Evolutionary conservation across 2,797 vertebrate species (phyloP), one percentile per base, ranked within the genome.

Genomic region (Gymnoscopelus microlampas): DNA sequence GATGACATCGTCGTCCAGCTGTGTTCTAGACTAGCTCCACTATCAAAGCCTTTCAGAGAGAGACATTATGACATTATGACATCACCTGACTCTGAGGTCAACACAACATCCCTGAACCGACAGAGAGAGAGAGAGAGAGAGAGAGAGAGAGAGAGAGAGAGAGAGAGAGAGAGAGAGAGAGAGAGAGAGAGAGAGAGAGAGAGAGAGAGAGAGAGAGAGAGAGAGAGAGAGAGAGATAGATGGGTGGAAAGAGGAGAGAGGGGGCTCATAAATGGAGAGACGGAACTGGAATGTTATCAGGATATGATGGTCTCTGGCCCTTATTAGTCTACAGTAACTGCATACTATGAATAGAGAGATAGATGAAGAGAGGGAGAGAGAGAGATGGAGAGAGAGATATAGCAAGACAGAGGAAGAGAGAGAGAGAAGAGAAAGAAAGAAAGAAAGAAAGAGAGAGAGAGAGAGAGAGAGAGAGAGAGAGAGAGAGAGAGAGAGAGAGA

Each of bases 61-160:
- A 32, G 32, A 32, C 32, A 5, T 32, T 32, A 32, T 32, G 32
- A 32, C 32, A 5, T 32, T 32, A 32, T 32, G 32, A 32, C 32
- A 35, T 35, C 32, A 35, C 32, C 32, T 29, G 26, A 29, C 32
- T 35, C 32, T 35, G 32, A 35, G 32, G 32, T 35, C 32, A 35
- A 35, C 32, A 35, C 1, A 35, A 35, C 32, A 35, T 50, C 48
- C 48, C 14, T 50, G 14, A 50, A 50, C 14, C 13, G 48, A 50
- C 48, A 11, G 2, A 11, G 14, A 26, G 2, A 19, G 49, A 64
- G n/a, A 63, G 71, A 77, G 5, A n/a, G 29, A 55, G 10, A 66
- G 7, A 35, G 3, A 50, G 48, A 50, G 48, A 50, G 48, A 50
- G 48, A 50, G 10, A 50, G 48, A 9, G 6, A 56, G 39, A 56